Percentiles rank a stretch among this genome's conserved stretches.
phyloP scores from a whole-genome alignment of 2,797 vertebrate species.

The Cheirogaleus major region DNA sequence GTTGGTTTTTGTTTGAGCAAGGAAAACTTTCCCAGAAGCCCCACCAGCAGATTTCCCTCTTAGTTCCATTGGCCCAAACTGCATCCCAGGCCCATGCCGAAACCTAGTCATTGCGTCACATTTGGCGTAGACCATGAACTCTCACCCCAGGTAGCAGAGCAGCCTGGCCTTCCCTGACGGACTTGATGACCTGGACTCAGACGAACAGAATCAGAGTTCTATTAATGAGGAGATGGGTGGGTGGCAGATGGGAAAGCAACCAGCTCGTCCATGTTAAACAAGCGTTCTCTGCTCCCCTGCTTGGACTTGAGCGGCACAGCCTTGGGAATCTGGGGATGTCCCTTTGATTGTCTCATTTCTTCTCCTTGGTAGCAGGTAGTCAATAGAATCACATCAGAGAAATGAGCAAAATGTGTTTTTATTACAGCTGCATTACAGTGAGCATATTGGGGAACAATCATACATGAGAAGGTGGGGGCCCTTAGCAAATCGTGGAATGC shows the following conservation, averaged over 20 bases:
- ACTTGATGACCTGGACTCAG: neutral
- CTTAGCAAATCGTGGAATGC: neutral
- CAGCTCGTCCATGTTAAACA: neutral
- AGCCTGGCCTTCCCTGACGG: neutral
- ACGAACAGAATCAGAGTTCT: neutral
- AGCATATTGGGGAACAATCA: neutral
- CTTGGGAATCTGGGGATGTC: neutral
- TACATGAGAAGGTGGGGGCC: neutral
- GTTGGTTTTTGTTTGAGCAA: neutral
- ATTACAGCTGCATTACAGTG: neutral
- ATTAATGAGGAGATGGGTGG: neutral
- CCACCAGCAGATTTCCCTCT: neutral
- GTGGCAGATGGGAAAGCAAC: neutral
- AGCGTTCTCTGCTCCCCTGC: neutral
- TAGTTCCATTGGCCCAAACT: neutral
- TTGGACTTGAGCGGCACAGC: neutral
- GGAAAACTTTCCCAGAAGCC: neutral
- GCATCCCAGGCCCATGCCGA: neutral
- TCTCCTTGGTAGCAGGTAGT: neutral
- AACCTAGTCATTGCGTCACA: neutral
- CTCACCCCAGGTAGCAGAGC: neutral
- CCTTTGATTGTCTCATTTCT: neutral
- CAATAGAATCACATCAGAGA: neutral
- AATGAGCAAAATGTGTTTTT: neutral
- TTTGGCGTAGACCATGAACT: neutral